Evolutionary conservation across 2,113 vertebrate genomes (phyloP).

Genomic region (Lepus americanus): DNA sequence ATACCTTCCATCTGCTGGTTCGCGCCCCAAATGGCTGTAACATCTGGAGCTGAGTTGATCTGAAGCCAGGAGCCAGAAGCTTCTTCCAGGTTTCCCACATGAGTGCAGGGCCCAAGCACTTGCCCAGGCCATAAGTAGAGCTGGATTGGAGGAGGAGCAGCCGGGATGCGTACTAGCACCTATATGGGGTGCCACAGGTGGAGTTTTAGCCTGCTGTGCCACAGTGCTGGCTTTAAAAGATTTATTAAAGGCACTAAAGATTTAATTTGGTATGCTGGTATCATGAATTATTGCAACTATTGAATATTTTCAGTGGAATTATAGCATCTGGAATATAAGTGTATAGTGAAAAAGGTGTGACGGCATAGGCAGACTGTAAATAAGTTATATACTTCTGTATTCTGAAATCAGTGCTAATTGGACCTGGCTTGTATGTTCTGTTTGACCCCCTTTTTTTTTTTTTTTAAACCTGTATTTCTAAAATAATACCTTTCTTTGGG

Average conservation of each 20-base stretch:
- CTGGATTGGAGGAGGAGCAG: too few species aligned
- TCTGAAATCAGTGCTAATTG: background rate
- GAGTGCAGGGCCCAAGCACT: too few species aligned
- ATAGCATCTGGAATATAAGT: slow-evolving; percentile 9
- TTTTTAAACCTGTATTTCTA: background rate
- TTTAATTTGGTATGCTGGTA: background rate
- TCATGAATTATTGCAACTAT: slow-evolving; percentile 24
- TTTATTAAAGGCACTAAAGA: slow-evolving; percentile 2
- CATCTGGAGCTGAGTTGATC: too few species aligned
- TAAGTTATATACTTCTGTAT: background rate
- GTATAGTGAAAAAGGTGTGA: background rate
- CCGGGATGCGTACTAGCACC: too few species aligned
- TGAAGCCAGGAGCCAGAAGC: too few species aligned
- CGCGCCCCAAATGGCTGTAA: too few species aligned
- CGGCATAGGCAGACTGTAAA: background rate
- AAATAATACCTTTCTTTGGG: background rate
- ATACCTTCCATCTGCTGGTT: too few species aligned
- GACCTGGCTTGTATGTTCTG: background rate
- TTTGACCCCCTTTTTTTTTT: background rate
- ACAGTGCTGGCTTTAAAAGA: background rate
- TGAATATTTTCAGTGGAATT: slow-evolving; percentile 50
- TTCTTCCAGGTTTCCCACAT: too few species aligned
- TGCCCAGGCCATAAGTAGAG: too few species aligned
- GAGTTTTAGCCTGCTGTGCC: too few species aligned
- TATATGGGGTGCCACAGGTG: too few species aligned